Evolutionary conservation across 1,140 invertebrate species (phyloP).

Genomic region (Drosophila simulans): DNA sequence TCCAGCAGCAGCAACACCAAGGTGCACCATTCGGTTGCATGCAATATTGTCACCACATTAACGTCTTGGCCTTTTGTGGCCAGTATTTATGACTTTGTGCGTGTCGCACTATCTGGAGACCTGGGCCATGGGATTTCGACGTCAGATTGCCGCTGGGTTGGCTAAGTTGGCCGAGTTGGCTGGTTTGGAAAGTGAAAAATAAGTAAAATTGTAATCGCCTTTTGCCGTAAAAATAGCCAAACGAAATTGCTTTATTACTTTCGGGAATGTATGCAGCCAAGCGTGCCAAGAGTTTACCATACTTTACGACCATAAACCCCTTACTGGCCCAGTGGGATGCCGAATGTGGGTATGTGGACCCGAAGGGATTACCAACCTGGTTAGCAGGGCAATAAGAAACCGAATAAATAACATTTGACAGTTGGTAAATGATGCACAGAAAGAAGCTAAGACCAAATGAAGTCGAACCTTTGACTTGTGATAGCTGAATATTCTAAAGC

Average conservation of each 20-base stretch:
- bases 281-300: constrained; percentile 41
- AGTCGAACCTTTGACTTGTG: too few relatives aligned
- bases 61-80: constrained; percentile 81
- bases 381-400: constrained; percentile 33
- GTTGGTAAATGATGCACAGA: constrained; percentile 3
- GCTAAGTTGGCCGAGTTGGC: neutral
- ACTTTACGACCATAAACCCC: constrained; percentile 26
- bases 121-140: constrained; percentile 27
- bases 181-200: constrained; percentile 80
- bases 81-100: constrained; percentile 77
- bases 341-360: constrained; percentile 27
- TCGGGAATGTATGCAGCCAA: constrained; percentile 27
- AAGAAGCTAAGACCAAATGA: neutral
- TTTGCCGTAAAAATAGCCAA: constrained; percentile 74
- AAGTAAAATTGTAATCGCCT: constrained; percentile 80
- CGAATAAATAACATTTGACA: constrained; percentile 42
- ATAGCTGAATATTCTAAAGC: too few relatives aligned
- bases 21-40: constrained; percentile 62
- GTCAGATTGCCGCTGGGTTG: constrained; percentile 16
- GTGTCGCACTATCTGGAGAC: constrained; percentile 40
- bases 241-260: constrained; percentile 77
- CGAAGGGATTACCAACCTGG: constrained; percentile 35
- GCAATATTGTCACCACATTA: constrained; percentile 83
- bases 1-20: constrained; percentile 17
- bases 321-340: constrained; percentile 42